These are phyloP conservation scores for Caranx melampygus DNA, from an alignment of 2,113 vertebrate genomes.

Conservation along the genomic window DNA sequence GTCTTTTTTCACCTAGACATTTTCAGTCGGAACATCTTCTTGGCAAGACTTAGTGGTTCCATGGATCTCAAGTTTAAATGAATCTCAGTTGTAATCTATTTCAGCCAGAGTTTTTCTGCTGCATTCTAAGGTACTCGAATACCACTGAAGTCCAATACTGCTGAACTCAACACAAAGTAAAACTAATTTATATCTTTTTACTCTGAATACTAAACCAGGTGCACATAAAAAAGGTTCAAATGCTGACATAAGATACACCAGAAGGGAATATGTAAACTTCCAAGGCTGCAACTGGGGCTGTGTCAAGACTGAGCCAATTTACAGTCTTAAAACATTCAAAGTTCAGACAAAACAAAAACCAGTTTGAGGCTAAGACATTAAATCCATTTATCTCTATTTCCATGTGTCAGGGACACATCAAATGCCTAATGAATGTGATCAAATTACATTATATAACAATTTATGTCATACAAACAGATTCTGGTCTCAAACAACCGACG, in stretches of 20 bases:
- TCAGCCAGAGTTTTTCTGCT: constrained; percentile 9
- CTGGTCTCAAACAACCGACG: neutral
- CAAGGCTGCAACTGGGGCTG: neutral
- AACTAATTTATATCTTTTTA: constrained; percentile 47
- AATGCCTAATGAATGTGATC: neutral
- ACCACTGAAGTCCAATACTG: constrained; percentile 40
- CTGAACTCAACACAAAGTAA: constrained; percentile 53
- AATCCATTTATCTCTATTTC: neutral
- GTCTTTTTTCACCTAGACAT: neutral
- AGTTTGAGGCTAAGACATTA: neutral
- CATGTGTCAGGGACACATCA: neutral
- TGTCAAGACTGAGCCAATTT: neutral
- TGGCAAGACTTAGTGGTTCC: constrained; percentile 19
- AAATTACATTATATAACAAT: neutral
- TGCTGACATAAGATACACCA: constrained; percentile 22
- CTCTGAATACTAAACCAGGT: constrained; percentile 30
- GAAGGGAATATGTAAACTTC: constrained; percentile 10
- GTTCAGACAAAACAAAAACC: neutral
- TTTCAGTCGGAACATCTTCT: constrained; percentile 20
- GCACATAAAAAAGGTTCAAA: constrained; percentile 25
- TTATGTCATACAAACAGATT: neutral
- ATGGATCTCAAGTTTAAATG: constrained; percentile 39
- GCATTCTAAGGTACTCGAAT: constrained; percentile 25
- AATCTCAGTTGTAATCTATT: constrained; percentile 43
- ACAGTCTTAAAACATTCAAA: neutral